Evolutionary conservation across 2,113 vertebrate genomes (phyloP).

Genomic region (Polypterus bichir): DNA sequence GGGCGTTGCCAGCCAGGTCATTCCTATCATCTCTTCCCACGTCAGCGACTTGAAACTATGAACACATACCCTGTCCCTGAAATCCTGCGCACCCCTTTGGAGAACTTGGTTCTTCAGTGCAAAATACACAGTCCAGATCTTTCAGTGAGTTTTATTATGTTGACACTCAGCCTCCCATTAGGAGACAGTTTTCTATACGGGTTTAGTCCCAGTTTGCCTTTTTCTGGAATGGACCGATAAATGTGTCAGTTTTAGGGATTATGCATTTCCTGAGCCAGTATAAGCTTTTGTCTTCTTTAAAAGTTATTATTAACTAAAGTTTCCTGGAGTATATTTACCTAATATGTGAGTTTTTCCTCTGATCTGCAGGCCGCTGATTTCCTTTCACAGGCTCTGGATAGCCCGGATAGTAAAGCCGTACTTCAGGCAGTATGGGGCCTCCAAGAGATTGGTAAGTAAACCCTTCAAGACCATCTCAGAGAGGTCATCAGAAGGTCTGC

Average conservation of each 20-base stretch:
- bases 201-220: too few relatives aligned
- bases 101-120: constrained; percentile 87
- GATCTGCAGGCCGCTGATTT: constrained; percentile 73
- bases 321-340: too few relatives aligned
- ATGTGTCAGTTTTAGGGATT: too few relatives aligned
- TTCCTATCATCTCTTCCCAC: constrained; percentile 83
- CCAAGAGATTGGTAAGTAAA: constrained; percentile 72
- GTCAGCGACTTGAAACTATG: constrained; percentile 70
- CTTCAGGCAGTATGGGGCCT: constrained; percentile 68
- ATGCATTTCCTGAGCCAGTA: too few relatives aligned
- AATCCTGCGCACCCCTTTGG: constrained; percentile 84
- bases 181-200: too few relatives aligned
- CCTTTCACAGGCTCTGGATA: constrained; percentile 85
- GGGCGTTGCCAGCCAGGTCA: constrained; percentile 88
- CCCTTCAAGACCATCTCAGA: too few relatives aligned
- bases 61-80: constrained; percentile 72
- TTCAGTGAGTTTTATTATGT: too few relatives aligned
- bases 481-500: too few relatives aligned
- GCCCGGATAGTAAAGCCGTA: constrained; percentile 69
- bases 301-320: too few relatives aligned
- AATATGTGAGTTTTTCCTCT: neutral
- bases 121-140: constrained; percentile 82
- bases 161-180: too few relatives aligned
- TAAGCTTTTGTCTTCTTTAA: too few relatives aligned
- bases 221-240: too few relatives aligned